Evolutionary conservation across 2,888 invertebrate genomes (phyloP).

Genomic region (Drosophila setosimentum): DNA sequence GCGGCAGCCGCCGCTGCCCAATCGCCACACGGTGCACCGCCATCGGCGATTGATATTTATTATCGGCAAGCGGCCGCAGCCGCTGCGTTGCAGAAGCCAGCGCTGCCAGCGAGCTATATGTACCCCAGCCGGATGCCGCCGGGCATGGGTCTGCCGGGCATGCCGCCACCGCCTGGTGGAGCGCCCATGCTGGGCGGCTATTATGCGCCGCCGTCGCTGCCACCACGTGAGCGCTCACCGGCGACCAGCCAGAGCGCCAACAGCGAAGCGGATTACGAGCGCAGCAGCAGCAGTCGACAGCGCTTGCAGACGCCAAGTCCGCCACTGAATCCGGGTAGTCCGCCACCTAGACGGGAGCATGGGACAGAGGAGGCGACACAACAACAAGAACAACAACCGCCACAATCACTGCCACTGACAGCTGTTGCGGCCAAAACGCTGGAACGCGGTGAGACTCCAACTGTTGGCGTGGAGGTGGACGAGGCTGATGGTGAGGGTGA

Average conservation of each 20-base stretch:
- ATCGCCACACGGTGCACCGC: slow-evolving; percentile 87
- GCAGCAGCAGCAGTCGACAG: slow-evolving; percentile 71
- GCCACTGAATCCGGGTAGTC: slow-evolving; percentile 85
- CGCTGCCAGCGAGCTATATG: slow-evolving; percentile 89
- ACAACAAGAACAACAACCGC: neutral
- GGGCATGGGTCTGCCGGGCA: slow-evolving; percentile 76
- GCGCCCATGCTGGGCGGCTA: slow-evolving; percentile 86
- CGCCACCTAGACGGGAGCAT: slow-evolving; percentile 75
- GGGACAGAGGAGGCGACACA: slow-evolving; percentile 38
- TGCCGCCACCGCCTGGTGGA: slow-evolving; percentile 71
- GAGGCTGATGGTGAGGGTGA: neutral
- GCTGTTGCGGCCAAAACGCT: slow-evolving; percentile 20
- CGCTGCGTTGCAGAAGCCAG: slow-evolving; percentile 93
- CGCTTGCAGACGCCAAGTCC: slow-evolving; percentile 82
- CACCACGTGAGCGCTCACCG: slow-evolving; percentile 65
- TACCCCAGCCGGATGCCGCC: slow-evolving; percentile 85
- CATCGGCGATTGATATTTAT: slow-evolving; percentile 91
- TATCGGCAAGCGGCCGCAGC: slow-evolving; percentile 91
- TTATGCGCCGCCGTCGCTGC: slow-evolving; percentile 84
- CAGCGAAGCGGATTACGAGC: slow-evolving; percentile 70
- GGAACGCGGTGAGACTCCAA: slow-evolving; percentile 8
- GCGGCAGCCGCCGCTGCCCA: slow-evolving; percentile 86
- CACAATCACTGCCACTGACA: neutral
- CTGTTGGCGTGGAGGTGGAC: slow-evolving; percentile 1
- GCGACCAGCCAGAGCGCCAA: slow-evolving; percentile 74